phyloP scores from a whole-genome alignment of 2,888 invertebrate species.

The Lottia gigantea region DNA sequence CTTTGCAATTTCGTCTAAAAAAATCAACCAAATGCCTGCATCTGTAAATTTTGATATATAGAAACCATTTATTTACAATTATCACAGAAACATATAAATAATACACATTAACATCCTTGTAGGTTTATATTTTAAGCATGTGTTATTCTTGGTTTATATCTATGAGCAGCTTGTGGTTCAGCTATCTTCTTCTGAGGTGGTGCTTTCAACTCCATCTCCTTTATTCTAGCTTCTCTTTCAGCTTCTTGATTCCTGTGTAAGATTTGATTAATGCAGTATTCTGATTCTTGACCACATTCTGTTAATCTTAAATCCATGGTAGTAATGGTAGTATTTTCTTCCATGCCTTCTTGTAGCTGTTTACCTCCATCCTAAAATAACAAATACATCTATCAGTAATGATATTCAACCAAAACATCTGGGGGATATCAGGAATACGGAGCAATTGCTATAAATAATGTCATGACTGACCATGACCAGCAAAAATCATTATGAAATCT shows the following conservation, averaged over 20 bases:
- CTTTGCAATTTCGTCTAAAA: no score
- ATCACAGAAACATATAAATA: no score
- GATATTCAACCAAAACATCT: neutral
- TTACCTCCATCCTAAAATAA: constrained; percentile 67
- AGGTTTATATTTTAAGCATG: neutral
- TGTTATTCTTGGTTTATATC: constrained; percentile 38
- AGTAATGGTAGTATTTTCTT: constrained; percentile 63
- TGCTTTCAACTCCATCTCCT: constrained; percentile 32
- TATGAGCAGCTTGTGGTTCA: constrained; percentile 54
- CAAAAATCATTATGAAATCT: no score
- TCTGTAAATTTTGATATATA: no score
- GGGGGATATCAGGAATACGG: neutral
- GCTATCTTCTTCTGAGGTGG: constrained; percentile 41
- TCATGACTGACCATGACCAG: no score
- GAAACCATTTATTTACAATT: no score
- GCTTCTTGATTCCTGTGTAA: constrained; percentile 63
- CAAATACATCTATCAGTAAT: neutral
- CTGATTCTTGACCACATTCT: constrained; percentile 67
- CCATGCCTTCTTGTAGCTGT: constrained; percentile 68
- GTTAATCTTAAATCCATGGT: constrained; percentile 67
- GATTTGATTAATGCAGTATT: constrained; percentile 67
- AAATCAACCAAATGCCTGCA: no score
- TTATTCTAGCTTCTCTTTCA: constrained; percentile 53
- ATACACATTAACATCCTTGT: neutral
- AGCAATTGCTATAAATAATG: no score